Evolutionary conservation across 2,113 vertebrate species (phyloP).

Genomic region (Elanoides forficatus): DNA sequence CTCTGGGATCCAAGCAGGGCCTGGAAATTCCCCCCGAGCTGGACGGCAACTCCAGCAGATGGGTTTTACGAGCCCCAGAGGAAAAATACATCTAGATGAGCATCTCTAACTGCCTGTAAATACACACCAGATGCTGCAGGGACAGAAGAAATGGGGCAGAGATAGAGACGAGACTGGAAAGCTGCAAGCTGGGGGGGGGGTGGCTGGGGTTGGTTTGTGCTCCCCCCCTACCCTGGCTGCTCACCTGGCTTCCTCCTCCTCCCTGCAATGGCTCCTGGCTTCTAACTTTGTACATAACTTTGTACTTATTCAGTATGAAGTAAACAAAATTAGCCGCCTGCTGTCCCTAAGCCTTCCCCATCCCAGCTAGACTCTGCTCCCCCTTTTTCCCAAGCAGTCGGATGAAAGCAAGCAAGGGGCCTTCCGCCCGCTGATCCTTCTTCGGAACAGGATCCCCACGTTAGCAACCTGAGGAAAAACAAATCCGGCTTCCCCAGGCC

Average conservation of each 20-base stretch:
- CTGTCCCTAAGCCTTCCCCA: background rate
- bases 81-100: background rate
- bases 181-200: too few species aligned
- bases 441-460: fast-evolving
- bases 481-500: background rate
- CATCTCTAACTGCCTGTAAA: slow-evolving; percentile 5
- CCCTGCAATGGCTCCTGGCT: background rate
- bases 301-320: background rate
- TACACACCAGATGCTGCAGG: background rate
- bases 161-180: background rate
- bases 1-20: background rate
- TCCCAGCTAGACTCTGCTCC: background rate
- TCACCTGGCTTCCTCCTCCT: background rate
- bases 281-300: background rate
- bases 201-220: background rate
- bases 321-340: background rate
- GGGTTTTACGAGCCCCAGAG: background rate
- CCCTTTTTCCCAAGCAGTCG: background rate
- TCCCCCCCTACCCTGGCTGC: background rate
- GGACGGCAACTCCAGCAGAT: slow-evolving; percentile 29
- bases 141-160: background rate
- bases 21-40: background rate
- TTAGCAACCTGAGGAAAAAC: background rate
- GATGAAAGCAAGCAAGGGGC: background rate
- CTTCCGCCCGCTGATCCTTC: background rate